phyloP scores from a whole-genome alignment of 2,888 invertebrate species.

The Eumerus sabulonum region DNA sequence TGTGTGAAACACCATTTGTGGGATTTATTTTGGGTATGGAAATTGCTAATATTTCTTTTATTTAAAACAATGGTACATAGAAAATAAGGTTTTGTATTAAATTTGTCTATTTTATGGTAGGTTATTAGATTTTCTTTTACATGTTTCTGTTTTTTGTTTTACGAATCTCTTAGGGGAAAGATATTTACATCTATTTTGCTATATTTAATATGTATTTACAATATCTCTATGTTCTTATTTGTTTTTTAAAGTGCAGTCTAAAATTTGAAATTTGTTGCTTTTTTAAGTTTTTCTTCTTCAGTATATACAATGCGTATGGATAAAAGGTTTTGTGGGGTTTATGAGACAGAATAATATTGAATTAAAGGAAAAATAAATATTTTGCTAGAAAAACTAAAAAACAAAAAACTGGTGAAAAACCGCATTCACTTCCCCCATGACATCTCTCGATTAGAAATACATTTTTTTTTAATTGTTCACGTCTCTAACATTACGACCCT shows the following conservation, averaged over 20 bases:
- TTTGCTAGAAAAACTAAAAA: not conserved
- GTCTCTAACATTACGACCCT: too few relatives aligned
- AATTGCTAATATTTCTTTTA: slow-evolving; percentile 3
- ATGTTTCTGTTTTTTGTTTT: not conserved
- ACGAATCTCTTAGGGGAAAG: slow-evolving; percentile 18
- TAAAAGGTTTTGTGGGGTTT: not conserved
- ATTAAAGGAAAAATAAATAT: not conserved
- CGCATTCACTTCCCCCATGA: too few relatives aligned
- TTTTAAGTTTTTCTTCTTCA: slow-evolving; percentile 3
- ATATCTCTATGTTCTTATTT: slow-evolving; percentile 35
- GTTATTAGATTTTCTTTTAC: not conserved
- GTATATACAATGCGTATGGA: slow-evolving; percentile 21
- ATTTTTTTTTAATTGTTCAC: too few relatives aligned
- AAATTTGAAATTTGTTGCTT: slow-evolving; percentile 36
- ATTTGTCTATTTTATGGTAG: slow-evolving; percentile 2
- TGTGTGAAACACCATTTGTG: slow-evolving; percentile 52
- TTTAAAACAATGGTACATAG: too few relatives aligned
- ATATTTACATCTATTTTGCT: slow-evolving; percentile 42
- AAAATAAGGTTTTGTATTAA: not conserved
- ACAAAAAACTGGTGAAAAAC: not conserved
- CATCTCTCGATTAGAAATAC: too few relatives aligned
- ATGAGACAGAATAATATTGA: too few relatives aligned
- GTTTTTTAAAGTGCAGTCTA: slow-evolving; percentile 58
- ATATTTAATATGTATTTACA: slow-evolving; percentile 21
- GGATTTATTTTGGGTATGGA: slow-evolving; percentile 28